Evolutionary conservation across 2,888 invertebrate species (phyloP), one percentile per base, ranked within the genome.

Genomic region (Ditylenchus weischeri): DNA sequence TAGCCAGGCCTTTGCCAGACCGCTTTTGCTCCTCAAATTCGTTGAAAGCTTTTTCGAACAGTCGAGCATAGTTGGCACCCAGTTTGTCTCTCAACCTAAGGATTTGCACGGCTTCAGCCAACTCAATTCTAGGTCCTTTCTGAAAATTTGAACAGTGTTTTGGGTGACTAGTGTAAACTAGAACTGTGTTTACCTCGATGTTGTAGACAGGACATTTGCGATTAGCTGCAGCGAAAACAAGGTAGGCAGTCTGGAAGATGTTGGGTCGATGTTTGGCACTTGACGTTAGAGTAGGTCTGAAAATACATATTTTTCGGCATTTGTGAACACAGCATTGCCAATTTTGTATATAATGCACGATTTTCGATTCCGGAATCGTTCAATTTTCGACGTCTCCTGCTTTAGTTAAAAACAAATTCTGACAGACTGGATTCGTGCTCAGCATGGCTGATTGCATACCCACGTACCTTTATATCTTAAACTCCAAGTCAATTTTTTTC

Each of bases 191-290:
- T 76, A 86, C 86, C 76, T 85, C 80, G 74, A 85, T 81, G 77
- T 86, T 86, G 67, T 83, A 83, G 35, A 86, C 83, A n/a, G 86
- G 85, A 72, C 83, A 83, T 15, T 81, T 78, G 61, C 78, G 78
- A 29, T 83, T 78, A 13, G 79, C 75, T 18, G 86, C 75, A 63
- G 79, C 78, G 77, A 85, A 86, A n/a, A 85, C 85, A 51, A 86
- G 73, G 69, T 75, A 75, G 11, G 85, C 80, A 11, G 85, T 84
- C 76, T 82, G 80, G 65, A 66, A 91, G 79, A 93, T 91, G 85
- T 92, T 91, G 15, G 92, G 93, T 78, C 93, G 86, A 73, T 88
- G 87, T 66, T 90, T 90, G 58, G 89, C 88, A 84, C 92, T 90
- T 58, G 90, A 89, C 82, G 91, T 90, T 72, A 93, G 87, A 92